A percentile compares a stretch with the other conserved stretches of the same genome.
Conservation (phyloP, 2,113 vertebrate genomes). For the Larimichthys polyactis region DNA sequence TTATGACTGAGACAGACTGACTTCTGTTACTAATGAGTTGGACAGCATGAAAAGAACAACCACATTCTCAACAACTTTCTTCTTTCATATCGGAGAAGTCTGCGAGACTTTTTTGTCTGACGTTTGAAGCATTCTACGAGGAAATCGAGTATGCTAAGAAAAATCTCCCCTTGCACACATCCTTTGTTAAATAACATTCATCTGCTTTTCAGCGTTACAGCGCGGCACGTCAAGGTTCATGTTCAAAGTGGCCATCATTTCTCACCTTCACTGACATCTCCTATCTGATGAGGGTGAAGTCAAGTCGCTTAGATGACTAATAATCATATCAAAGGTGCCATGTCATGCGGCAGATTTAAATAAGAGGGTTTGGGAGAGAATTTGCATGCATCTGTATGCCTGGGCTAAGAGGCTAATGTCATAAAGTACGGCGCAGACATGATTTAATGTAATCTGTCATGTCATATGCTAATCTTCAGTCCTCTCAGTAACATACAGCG, state of each 20-base stretch:
- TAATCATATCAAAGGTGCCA: slow-evolving; percentile 99
- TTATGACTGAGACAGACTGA: slow-evolving; percentile 63
- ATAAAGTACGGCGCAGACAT: slow-evolving; percentile 94
- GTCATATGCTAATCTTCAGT: slow-evolving; percentile 99
- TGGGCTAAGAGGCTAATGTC: slow-evolving; percentile 99
- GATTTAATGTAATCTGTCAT: slow-evolving; percentile 99
- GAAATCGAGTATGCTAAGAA: neutral
- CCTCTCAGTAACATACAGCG: slow-evolving; percentile 78
- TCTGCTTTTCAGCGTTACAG: no score
- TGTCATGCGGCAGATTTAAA: slow-evolving; percentile 99
- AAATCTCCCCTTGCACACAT: neutral
- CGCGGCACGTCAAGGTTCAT: no score
- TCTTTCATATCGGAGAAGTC: slow-evolving; percentile 9
- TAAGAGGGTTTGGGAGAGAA: slow-evolving; percentile 97
- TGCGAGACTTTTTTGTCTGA: slow-evolving; percentile 10
- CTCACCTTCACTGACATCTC: slow-evolving; percentile 92
- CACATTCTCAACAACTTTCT: slow-evolving; percentile 41
- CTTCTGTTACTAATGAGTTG: slow-evolving; percentile 72
- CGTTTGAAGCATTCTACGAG: neutral
- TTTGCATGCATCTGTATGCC: slow-evolving; percentile 96
- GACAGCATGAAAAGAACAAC: slow-evolving; percentile 74
- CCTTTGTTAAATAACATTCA: no score
- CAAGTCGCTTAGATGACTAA: slow-evolving; percentile 97
- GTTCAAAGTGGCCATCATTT: slow-evolving; percentile 93
- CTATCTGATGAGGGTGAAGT: slow-evolving; percentile 95